Evolutionary conservation across 1,140 invertebrate species (phyloP).

Genomic region (Drosophila lacteicornis): DNA sequence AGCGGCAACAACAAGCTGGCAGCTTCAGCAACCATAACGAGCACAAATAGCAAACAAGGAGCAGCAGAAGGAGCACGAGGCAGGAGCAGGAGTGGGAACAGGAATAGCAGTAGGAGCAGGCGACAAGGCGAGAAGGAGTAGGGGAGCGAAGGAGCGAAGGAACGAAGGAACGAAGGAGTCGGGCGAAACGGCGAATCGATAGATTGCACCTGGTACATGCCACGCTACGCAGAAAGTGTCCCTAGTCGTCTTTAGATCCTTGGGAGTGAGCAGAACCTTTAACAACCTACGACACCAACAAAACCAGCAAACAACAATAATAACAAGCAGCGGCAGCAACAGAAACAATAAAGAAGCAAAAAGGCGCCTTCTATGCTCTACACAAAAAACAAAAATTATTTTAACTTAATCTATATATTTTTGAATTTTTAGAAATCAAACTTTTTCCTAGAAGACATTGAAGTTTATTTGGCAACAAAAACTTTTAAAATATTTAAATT

Average conservation of each 20-base stretch:
- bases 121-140: conserved; percentile 12
- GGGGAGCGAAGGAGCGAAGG: conserved; percentile 29
- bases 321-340: conserved; percentile 45
- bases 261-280: conserved; percentile 44
- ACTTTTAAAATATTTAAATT: too few relatives aligned
- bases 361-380: conserved; percentile 24
- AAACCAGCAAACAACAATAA: conserved; percentile 56
- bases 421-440: too few relatives aligned
- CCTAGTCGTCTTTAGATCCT: conserved; percentile 46
- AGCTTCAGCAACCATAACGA: conserved; percentile 70
- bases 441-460: not conserved
- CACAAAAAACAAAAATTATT: not conserved
- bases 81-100: conserved; percentile 3
- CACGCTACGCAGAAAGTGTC: conserved; percentile 73
- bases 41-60: conserved; percentile 76
- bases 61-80: conserved; percentile 3
- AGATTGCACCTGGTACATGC: conserved; percentile 79
- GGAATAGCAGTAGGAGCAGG: not conserved
- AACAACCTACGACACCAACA: conserved; percentile 64
- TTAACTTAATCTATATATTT: not conserved
- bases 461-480: not conserved
- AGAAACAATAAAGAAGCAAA: conserved; percentile 56
- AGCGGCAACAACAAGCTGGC: conserved; percentile 42
- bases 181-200: conserved; percentile 66
- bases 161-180: conserved; percentile 2